Percentiles rank a stretch among this genome's conserved stretches.
Conservation (phyloP, 2,888 invertebrate species). For the Cremastinae sp. region DNA sequence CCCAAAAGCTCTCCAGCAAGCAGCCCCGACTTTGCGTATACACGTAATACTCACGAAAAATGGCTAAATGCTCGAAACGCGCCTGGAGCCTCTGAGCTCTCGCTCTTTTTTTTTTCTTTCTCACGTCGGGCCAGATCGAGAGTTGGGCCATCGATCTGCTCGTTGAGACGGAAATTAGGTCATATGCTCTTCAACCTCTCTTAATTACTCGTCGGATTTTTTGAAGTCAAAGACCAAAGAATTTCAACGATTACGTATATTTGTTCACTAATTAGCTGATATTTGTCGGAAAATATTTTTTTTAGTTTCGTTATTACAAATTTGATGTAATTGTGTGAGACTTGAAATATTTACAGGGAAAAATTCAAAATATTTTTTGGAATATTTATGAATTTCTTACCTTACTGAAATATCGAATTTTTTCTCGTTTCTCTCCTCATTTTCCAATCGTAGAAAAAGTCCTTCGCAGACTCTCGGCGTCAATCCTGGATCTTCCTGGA, state of each 20-base stretch:
- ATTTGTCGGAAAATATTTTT: too few relatives aligned
- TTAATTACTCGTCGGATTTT: conserved; percentile 9
- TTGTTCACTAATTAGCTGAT: background rate
- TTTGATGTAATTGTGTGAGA: too few relatives aligned
- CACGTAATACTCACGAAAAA: conserved; percentile 1
- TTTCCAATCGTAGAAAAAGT: conserved; percentile 78
- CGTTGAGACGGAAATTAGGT: conserved; percentile 27
- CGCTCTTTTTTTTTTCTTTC: conserved; percentile 5
- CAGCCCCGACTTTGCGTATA: conserved; percentile 20
- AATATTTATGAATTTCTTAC: conserved; percentile 67
- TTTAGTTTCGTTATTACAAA: too few relatives aligned
- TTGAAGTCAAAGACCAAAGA: background rate
- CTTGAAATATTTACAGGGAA: too few relatives aligned
- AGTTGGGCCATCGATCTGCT: conserved; percentile 51
- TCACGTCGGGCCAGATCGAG: conserved; percentile 47
- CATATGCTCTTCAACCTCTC: conserved; percentile 45
- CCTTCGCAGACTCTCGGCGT: conserved; percentile 82
- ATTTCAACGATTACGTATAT: background rate
- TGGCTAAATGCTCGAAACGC: conserved; percentile 37
- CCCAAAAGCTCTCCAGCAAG: conserved; percentile 17
- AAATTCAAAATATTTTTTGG: background rate
- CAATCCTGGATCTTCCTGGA: conserved; percentile 81
- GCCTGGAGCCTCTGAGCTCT: background rate
- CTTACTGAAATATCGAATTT: conserved; percentile 76
- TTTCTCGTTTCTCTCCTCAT: conserved; percentile 73